Evolutionary conservation across 2,797 vertebrate genomes (phyloP).

Genomic region (Poliocrania exsul): DNA sequence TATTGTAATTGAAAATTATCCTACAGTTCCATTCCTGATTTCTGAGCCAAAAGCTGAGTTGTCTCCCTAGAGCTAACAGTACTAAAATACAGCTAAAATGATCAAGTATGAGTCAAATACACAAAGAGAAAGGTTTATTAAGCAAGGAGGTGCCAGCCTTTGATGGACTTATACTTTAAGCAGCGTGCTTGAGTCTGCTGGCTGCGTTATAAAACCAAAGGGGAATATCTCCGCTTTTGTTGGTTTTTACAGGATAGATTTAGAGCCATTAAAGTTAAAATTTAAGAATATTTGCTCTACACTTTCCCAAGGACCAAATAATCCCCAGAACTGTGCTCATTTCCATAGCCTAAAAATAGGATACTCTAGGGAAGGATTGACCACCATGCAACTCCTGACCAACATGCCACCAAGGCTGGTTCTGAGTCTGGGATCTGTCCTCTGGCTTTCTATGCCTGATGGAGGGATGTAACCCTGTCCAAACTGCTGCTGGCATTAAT

Average conservation of each 20-base stretch:
- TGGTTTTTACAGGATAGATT: background rate
- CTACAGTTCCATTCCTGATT: background rate
- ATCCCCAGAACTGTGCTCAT: background rate
- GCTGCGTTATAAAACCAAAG: background rate
- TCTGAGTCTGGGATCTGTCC: background rate
- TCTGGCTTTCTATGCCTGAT: background rate
- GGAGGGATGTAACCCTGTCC: background rate
- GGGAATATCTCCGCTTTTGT: conserved; percentile 6
- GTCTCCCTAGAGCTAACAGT: conserved; percentile 28
- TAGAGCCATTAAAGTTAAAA: background rate
- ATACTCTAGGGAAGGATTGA: background rate
- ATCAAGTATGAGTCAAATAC: conserved; percentile 41
- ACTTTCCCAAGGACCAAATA: background rate
- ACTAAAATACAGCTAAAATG: conserved; percentile 33
- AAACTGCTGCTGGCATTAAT: background rate
- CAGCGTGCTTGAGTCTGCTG: background rate
- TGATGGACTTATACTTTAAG: conserved; percentile 18
- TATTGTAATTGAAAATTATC: conserved; percentile 43
- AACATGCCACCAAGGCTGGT: accelerated
- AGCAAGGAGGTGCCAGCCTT: conserved; percentile 14
- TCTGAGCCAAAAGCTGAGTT: conserved; percentile 43
- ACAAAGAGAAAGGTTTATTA: conserved; percentile 48
- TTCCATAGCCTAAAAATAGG: background rate
- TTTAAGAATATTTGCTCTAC: background rate
- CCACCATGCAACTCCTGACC: background rate